Evolutionary conservation across 2,888 invertebrate species (phyloP).

Genomic region (Scaptomyza flava): DNA sequence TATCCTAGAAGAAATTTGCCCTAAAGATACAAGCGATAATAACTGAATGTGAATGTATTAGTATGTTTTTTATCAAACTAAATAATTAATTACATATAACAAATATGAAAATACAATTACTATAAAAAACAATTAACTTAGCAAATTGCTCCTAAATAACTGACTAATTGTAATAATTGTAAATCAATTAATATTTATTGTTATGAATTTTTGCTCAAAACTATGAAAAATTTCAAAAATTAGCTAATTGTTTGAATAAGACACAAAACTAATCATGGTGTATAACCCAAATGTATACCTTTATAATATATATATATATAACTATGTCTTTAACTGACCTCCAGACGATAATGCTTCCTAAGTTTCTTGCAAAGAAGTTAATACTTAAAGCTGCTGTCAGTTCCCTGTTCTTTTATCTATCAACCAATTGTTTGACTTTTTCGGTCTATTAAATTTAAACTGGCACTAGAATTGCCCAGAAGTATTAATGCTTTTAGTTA

Average conservation of each 20-base stretch:
- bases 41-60: constrained; percentile 34
- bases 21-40: constrained; percentile 34
- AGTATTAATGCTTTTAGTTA: constrained; percentile 70
- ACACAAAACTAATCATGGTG: constrained; percentile 19
- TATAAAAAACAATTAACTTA: constrained; percentile 17
- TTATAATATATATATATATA: constrained; percentile 9
- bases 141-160: constrained; percentile 35
- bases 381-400: constrained; percentile 7
- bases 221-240: constrained; percentile 20
- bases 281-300: constrained; percentile 11
- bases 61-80: constrained; percentile 50
- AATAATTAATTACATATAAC: constrained; percentile 2
- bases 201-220: constrained; percentile 43
- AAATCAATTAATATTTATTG: constrained; percentile 24
- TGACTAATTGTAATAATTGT: constrained; percentile 41
- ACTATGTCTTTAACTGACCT: constrained; percentile 25
- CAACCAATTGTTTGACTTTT: constrained; percentile 10
- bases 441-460: constrained; percentile 35
- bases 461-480: constrained; percentile 38
- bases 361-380: constrained; percentile 44
- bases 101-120: background rate
- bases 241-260: constrained; percentile 37
- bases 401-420: constrained; percentile 2
- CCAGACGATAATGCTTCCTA: constrained; percentile 57
- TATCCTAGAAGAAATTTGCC: constrained; percentile 22